Conservation (phyloP, 2,797 vertebrate genomes). For the Avahi laniger region DNA sequence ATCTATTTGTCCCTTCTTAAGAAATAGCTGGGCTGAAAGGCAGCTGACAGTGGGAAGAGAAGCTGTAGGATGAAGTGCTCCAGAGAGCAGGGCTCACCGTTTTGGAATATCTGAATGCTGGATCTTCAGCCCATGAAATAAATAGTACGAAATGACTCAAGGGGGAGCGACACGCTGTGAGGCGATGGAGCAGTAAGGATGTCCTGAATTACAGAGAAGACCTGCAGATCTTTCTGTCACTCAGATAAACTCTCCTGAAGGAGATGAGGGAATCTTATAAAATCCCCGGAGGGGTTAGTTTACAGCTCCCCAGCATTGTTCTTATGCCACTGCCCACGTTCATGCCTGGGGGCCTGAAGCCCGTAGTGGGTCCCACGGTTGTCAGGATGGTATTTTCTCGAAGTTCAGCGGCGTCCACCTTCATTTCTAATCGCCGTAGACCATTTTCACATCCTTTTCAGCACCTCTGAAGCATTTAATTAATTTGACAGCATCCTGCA, state of each 20-base stretch:
- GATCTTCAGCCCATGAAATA: not conserved
- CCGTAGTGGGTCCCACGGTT: not conserved
- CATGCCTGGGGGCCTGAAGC: not conserved
- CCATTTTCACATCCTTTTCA: not conserved
- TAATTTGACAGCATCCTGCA: accelerated
- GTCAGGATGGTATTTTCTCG: not conserved
- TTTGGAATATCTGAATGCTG: not conserved
- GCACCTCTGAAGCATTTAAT: not conserved
- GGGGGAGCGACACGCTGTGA: not conserved
- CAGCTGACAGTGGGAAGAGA: not conserved
- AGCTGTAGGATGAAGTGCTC: not conserved
- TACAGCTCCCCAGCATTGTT: not conserved
- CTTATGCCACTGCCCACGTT: not conserved
- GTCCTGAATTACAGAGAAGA: not conserved
- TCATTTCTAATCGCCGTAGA: accelerated
- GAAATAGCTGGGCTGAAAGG: not conserved
- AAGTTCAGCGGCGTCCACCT: not conserved
- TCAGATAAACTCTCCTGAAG: not conserved
- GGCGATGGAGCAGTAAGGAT: not conserved
- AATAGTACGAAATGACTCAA: not conserved
- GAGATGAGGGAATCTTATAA: not conserved
- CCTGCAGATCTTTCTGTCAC: not conserved
- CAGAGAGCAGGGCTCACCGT: not conserved
- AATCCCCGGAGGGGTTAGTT: not conserved
- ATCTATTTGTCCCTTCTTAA: not conserved